Percentiles rank a stretch among this genome's conserved stretches.
Conservation (phyloP, 1,140 invertebrate genomes). For the Drosophila rhopaloa region DNA sequence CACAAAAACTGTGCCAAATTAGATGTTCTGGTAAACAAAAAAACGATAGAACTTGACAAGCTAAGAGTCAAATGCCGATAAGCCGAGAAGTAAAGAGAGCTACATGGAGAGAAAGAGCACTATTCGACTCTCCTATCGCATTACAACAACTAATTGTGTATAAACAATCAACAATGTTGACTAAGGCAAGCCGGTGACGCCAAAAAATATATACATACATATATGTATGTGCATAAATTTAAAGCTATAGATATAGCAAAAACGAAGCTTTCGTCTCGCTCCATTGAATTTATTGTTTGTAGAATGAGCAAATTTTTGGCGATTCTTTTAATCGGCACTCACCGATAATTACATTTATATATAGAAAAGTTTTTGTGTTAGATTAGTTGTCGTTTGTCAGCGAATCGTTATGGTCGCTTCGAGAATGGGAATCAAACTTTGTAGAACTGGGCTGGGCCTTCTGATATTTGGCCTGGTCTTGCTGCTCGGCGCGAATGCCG, state of each 20-base stretch:
- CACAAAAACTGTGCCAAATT: neutral
- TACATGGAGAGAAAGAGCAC: neutral
- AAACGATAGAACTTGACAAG: neutral
- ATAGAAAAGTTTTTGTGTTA: conserved; percentile 4
- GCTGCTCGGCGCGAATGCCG: neutral
- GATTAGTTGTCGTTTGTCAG: conserved; percentile 38
- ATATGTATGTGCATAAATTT: neutral
- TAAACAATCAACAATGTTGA: conserved; percentile 58
- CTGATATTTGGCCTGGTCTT: neutral
- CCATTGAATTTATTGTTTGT: conserved; percentile 15
- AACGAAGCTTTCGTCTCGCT: conserved; percentile 32
- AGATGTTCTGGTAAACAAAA: neutral
- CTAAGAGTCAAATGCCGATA: neutral
- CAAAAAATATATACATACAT: conserved; percentile 11
- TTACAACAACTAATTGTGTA: conserved; percentile 42
- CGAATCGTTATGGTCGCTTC: conserved; percentile 16
- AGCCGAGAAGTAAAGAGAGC: neutral
- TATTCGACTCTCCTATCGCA: neutral
- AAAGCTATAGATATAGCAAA: conserved; percentile 6
- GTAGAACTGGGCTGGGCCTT: neutral
- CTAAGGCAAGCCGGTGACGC: conserved; percentile 19
- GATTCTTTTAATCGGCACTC: neutral
- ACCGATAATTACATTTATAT: conserved; percentile 33
- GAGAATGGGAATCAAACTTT: conserved; percentile 10
- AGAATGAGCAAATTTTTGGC: conserved; percentile 3